A percentile compares a stretch with the other conserved stretches of the same genome.
phyloP scores from a whole-genome alignment of 92 coral and sea anemone genomes.

The Muricea muricata region DNA sequence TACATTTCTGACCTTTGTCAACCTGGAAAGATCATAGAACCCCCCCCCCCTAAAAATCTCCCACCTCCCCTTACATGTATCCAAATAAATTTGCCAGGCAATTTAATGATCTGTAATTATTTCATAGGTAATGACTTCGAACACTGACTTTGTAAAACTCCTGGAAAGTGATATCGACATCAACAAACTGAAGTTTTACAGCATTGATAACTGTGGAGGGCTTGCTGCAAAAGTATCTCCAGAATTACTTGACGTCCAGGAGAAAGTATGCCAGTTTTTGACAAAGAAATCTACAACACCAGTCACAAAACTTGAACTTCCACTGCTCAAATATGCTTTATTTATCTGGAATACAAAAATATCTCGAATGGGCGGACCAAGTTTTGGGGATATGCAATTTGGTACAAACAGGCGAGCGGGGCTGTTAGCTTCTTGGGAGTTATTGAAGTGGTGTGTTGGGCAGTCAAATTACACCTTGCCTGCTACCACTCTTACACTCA shows the following conservation, averaged over 20 bases:
- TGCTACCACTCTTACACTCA: constrained; percentile 84
- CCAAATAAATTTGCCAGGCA: too few species aligned
- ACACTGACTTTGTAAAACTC: constrained; percentile 63
- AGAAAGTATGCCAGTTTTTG: constrained; percentile 71
- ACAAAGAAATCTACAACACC: constrained; percentile 67
- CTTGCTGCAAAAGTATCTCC: constrained; percentile 74
- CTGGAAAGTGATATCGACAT: constrained; percentile 72
- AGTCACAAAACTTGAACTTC: constrained; percentile 74
- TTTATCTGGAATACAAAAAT: constrained; percentile 93
- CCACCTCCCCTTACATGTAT: too few species aligned
- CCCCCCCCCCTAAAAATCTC: too few species aligned
- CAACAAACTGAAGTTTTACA: constrained; percentile 72
- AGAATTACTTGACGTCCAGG: constrained; percentile 79
- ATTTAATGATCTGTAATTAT: neutral
- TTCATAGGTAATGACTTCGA: constrained; percentile 83
- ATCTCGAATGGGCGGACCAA: constrained; percentile 81
- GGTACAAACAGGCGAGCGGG: constrained; percentile 69
- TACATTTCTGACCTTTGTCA: too few species aligned
- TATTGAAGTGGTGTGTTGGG: constrained; percentile 79
- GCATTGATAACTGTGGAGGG: constrained; percentile 75
- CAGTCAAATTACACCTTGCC: constrained; percentile 85
- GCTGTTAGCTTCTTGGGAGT: constrained; percentile 69
- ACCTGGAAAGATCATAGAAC: too few species aligned
- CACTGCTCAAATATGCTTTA: constrained; percentile 79
- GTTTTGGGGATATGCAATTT: constrained; percentile 87